A percentile compares a stretch with the other conserved stretches of the same genome.
Evolutionary conservation across 2,113 vertebrate genomes (phyloP).

Genomic region (Prinia subflava): DNA sequence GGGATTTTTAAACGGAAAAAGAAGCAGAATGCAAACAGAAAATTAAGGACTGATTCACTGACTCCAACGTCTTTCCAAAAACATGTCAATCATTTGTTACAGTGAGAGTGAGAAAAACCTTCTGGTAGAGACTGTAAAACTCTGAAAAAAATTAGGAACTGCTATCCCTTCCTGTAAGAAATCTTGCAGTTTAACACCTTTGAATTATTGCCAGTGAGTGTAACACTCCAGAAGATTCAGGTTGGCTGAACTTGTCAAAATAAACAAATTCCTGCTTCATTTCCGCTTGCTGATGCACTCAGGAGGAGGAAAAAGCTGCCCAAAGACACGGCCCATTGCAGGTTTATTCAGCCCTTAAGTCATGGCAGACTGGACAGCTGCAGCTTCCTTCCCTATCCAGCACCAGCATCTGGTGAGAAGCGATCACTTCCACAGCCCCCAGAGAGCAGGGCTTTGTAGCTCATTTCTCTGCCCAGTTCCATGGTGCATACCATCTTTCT

Average conservation of each 20-base stretch:
- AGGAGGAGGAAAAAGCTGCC: background rate
- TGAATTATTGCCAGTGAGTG: background rate
- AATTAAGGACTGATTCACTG: background rate
- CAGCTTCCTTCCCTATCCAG: background rate
- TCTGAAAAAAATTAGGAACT: background rate
- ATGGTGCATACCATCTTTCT: background rate
- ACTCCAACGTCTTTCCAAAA: constrained; percentile 1
- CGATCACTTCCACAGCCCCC: background rate
- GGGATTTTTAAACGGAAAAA: background rate
- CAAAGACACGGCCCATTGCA: constrained; percentile 5
- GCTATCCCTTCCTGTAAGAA: background rate
- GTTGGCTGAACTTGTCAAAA: constrained; percentile 3
- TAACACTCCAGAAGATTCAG: background rate
- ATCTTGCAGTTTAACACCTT: background rate
- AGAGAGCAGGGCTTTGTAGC: background rate
- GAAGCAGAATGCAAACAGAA: background rate
- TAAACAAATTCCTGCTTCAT: constrained; percentile 2
- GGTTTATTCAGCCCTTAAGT: constrained; percentile 26
- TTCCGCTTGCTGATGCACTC: background rate
- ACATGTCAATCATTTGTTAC: background rate
- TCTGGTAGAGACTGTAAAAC: background rate
- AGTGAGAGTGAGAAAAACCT: constrained; percentile 3
- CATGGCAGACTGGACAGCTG: background rate
- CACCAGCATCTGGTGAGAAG: background rate
- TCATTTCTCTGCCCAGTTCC: background rate